Conservation (phyloP, 1,140 invertebrate species). For the Hycleus cichorii region DNA sequence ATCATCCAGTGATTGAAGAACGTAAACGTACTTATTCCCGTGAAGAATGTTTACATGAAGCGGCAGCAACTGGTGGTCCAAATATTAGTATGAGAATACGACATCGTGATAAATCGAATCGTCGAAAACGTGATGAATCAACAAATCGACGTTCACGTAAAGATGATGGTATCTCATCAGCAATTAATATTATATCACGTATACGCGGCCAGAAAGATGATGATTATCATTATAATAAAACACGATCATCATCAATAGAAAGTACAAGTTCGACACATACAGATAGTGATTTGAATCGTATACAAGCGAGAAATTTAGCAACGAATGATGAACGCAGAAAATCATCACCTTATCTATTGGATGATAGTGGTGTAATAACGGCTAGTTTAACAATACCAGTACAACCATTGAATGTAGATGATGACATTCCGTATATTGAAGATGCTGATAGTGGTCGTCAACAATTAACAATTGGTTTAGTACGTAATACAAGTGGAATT, state of each 20-base stretch:
- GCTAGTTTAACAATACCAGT: conserved; percentile 71
- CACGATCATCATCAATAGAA: conserved; percentile 37
- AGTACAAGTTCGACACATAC: conserved; percentile 40
- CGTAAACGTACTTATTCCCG: conserved; percentile 54
- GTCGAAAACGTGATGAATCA: conserved; percentile 42
- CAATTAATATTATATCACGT: conserved; percentile 47
- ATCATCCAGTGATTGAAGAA: conserved; percentile 21
- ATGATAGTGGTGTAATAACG: conserved; percentile 61
- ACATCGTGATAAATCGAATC: conserved; percentile 37
- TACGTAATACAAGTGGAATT: conserved; percentile 6
- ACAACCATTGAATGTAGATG: conserved; percentile 48
- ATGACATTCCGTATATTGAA: conserved; percentile 68
- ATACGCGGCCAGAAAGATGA: conserved; percentile 33
- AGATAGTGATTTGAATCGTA: conserved; percentile 45
- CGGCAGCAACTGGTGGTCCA: conserved; percentile 56
- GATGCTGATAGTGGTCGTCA: conserved; percentile 42
- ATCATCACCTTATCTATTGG: conserved; percentile 44
- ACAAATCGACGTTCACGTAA: conserved; percentile 18
- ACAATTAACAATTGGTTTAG: conserved; percentile 34
- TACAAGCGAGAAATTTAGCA: background rate
- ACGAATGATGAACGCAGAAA: conserved; percentile 42
- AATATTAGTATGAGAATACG: conserved; percentile 43
- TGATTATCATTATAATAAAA: conserved; percentile 23
- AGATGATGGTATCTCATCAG: conserved; percentile 37
- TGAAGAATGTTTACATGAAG: conserved; percentile 65